Evolutionary conservation across 2,797 vertebrate species (phyloP), one percentile per base, ranked within the genome.

Genomic region (Sebastes cheni): DNA sequence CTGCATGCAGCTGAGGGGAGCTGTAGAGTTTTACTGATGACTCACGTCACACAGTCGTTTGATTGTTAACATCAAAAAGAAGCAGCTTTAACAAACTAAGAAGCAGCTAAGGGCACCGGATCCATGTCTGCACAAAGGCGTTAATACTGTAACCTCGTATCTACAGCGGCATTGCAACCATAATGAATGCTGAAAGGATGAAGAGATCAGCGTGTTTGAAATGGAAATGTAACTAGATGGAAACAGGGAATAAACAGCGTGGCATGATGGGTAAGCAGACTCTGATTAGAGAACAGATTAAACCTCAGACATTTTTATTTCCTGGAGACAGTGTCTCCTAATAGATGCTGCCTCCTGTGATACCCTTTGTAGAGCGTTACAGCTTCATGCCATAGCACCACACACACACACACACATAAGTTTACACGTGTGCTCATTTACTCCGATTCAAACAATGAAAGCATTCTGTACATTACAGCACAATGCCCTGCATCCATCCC

Each of bases 311-410:
- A 13, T 58, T 68, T 70, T 64, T 52, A 65, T 72, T 82, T 77
- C 61, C 72, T 61, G 27, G 8, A 46, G 29, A 50, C 56, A 29
- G 6, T 10, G 6, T 59, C 39, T n/a, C 20, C 52, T 65, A 64
- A 58, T 61, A 71, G 59, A 73, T 58, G 25, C 79, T 77, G 34
- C 70, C n/a, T 71, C 62, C 56, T 55, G 20, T 85, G 69, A 64
- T 65, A 23, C 60, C 30, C 42, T 74, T 46, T 46, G 25, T 55
- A 9, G 54, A 46, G 46, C 13, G n/a, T 62, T 22, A 20, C 39
- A 60, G 36, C 55, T 64, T 56, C 3, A 23, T 68, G 34, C 34
- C 46, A 29, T 4, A 14, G 50, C 18, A 8, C 42, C 3, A 69
- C 20, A 62, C 29, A 73, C 52, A 73, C n/a, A n/a, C 27, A 29